phyloP scores from a whole-genome alignment of 2,888 invertebrate genomes.

The Orthosia cruda region DNA sequence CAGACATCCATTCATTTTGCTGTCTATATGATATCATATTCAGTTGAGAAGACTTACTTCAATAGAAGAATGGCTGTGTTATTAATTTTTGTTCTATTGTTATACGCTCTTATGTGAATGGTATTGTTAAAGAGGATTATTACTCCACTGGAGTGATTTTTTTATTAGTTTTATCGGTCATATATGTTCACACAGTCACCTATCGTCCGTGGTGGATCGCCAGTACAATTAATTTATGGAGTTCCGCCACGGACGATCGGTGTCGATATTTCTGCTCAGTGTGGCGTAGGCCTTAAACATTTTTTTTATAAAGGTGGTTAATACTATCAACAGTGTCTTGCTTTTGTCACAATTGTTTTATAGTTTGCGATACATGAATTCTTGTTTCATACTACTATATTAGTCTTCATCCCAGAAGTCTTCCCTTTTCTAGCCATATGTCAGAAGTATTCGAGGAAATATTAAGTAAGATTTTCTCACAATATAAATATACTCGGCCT shows the following conservation, averaged over 20 bases:
- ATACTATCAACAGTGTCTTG: background rate
- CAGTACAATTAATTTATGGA: no score
- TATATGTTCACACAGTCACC: no score
- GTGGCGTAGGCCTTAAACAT: no score
- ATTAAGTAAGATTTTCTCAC: background rate
- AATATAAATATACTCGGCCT: no score
- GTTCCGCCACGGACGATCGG: no score
- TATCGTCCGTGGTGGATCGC: no score
- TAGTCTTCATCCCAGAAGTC: background rate
- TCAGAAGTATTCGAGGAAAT: background rate
- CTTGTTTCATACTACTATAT: background rate
- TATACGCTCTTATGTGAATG: background rate
- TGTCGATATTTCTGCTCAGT: no score
- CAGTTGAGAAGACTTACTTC: conserved; percentile 23
- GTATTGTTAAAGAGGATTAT: background rate
- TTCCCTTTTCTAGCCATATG: background rate
- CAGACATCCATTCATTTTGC: conserved; percentile 44
- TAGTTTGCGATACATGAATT: background rate
- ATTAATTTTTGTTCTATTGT: conserved; percentile 14
- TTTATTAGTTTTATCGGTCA: no score
- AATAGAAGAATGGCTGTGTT: background rate
- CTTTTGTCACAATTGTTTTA: no score
- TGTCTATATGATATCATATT: conserved; percentile 44
- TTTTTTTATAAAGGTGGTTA: background rate
- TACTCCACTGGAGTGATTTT: background rate